A percentile compares a stretch with the other conserved stretches of the same genome.
Conservation (phyloP, 2,113 vertebrate genomes). For the Polypterus senegalus region DNA sequence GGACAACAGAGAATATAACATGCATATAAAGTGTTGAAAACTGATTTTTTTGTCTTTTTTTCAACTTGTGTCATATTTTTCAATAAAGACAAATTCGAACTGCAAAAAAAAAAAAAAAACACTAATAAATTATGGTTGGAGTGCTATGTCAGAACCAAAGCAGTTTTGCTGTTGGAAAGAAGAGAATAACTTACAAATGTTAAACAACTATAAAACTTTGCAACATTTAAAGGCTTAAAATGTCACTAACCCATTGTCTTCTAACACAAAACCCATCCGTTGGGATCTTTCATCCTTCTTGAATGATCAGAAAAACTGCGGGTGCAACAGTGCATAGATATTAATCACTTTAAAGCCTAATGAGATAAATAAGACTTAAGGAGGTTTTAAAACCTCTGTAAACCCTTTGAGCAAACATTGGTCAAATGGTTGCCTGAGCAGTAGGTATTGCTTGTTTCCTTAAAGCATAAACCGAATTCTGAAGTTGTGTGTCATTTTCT, state of each 20-base stretch:
- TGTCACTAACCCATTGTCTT: conserved; percentile 72
- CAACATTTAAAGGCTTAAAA: conserved; percentile 72
- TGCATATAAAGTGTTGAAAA: no score
- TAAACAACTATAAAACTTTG: conserved; percentile 30
- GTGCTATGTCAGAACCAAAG: no score
- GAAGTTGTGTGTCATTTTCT: conserved; percentile 5
- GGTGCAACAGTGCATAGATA: conserved; percentile 76
- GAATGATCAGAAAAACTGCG: conserved; percentile 38
- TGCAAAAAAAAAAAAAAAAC: no score
- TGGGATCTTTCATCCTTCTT: conserved; percentile 49
- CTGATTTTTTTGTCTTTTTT: no score
- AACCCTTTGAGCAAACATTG: conserved; percentile 44
- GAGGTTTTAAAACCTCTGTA: conserved; percentile 50
- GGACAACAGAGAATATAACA: no score
- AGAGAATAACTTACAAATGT: conserved; percentile 3
- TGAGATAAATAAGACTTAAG: conserved; percentile 82
- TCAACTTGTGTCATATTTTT: no score
- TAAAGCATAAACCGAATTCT: conserved; percentile 13
- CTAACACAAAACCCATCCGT: conserved; percentile 70
- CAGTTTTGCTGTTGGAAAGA: no score
- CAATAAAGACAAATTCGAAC: no score
- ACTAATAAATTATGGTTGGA: no score
- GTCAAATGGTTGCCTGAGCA: conserved; percentile 37
- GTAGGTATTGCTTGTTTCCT: conserved; percentile 26
- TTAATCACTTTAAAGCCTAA: conserved; percentile 91